These are phyloP conservation scores for Pharmacophagus antenor DNA, from an alignment of 2,888 invertebrate species.

Conservation along the genomic window DNA sequence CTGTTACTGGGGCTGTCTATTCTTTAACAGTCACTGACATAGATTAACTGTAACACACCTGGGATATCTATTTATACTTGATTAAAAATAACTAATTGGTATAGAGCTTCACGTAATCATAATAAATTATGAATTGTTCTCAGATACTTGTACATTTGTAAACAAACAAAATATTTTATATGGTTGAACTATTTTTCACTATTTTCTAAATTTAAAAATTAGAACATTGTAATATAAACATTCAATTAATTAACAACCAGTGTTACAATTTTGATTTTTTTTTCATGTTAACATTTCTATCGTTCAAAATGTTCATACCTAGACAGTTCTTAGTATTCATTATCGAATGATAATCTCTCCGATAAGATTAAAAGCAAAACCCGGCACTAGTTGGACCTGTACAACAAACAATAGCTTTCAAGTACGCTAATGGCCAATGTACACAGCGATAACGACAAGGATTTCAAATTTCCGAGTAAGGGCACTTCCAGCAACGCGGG, in stretches of 20 bases:
- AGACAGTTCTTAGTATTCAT: slow-evolving; percentile 13
- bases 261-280: no score
- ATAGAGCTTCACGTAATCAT: no score
- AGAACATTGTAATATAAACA: no score
- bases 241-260: no score
- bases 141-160: not conserved
- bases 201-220: no score
- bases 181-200: no score
- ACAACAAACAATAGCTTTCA: slow-evolving; percentile 40
- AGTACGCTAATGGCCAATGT: slow-evolving; percentile 35
- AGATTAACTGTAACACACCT: slow-evolving; percentile 26
- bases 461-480: slow-evolving; percentile 40
- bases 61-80: slow-evolving; percentile 23
- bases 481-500: slow-evolving; percentile 25
- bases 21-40: slow-evolving; percentile 10
- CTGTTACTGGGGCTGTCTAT: slow-evolving; percentile 18
- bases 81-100: not conserved
- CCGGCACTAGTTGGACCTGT: slow-evolving; percentile 31
- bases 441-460: slow-evolving; percentile 37
- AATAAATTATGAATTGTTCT: no score
- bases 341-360: slow-evolving; percentile 34
- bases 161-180: no score
- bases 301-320: slow-evolving; percentile 8
- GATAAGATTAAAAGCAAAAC: slow-evolving; percentile 43
- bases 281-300: not conserved